These are phyloP conservation scores for Ataeniobius toweri DNA, from an alignment of 2,797 vertebrate genomes.

Conservation along the genomic window DNA sequence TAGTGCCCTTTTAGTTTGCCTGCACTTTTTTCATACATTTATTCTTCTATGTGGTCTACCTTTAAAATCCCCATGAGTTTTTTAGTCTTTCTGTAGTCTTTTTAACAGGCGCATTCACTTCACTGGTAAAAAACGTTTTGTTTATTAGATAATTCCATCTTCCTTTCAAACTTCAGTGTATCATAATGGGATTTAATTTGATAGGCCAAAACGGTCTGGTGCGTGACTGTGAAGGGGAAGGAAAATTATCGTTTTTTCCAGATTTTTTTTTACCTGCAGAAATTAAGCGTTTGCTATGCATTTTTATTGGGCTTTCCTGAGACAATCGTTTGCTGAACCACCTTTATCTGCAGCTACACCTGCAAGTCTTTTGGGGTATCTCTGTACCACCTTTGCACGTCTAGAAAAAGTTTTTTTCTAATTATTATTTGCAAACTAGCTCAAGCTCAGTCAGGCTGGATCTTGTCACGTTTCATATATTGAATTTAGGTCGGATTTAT, in stretches of 20 bases:
- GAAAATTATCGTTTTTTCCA: neutral
- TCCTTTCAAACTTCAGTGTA: neutral
- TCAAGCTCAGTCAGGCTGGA: neutral
- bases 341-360: too few species aligned
- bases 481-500: neutral
- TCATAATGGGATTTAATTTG: neutral
- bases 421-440: neutral
- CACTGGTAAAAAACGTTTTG: neutral
- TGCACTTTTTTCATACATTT: constrained; percentile 33
- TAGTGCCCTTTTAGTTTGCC: constrained; percentile 44
- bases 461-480: neutral
- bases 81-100: neutral
- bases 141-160: neutral
- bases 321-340: neutral
- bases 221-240: too few species aligned
- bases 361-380: neutral
- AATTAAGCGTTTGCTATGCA: constrained; percentile 31
- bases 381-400: neutral
- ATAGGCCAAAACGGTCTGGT: neutral
- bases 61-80: neutral
- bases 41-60: neutral
- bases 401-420: neutral
- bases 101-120: neutral
- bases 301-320: constrained; percentile 10
- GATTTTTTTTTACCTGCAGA: constrained; percentile 28